phyloP scores from a whole-genome alignment of 2,113 vertebrate species.

The Osmerus mordax region DNA sequence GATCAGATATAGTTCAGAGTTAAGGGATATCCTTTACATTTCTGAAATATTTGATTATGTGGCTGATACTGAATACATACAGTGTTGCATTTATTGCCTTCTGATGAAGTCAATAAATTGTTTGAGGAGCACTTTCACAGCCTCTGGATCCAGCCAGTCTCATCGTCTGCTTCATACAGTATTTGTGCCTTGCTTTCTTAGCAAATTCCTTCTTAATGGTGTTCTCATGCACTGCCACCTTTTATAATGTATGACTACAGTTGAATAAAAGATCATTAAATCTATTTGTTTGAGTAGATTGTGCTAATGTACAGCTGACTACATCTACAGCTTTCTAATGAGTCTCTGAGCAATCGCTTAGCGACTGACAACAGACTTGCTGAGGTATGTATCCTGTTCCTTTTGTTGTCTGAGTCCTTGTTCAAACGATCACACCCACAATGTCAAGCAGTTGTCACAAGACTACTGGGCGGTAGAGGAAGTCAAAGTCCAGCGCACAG shows the following conservation, averaged over 20 bases:
- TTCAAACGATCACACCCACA: slow-evolving; percentile 65
- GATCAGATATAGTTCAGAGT: not conserved
- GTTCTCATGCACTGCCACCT: not conserved
- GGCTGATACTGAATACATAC: not conserved
- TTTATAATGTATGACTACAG: not conserved
- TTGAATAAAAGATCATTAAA: not conserved
- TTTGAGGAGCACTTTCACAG: too few species aligned
- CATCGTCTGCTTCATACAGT: not conserved
- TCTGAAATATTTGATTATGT: not conserved
- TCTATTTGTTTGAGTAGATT: not conserved
- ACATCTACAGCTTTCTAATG: too few species aligned
- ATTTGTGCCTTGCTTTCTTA: not conserved
- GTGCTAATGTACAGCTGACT: too few species aligned
- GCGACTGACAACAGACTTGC: not conserved
- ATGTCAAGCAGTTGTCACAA: slow-evolving; percentile 63
- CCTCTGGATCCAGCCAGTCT: too few species aligned
- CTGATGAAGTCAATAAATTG: too few species aligned
- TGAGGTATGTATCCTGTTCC: slow-evolving; percentile 64
- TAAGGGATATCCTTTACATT: too few species aligned
- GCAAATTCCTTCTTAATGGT: not conserved
- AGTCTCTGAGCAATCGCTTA: too few species aligned
- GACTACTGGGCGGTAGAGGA: slow-evolving; percentile 56
- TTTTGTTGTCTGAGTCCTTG: slow-evolving; percentile 55
- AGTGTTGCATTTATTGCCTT: not conserved
- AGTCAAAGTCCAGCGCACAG: slow-evolving; percentile 44